Percentiles rank a stretch among this genome's conserved stretches.
Conservation (phyloP, 1,140 invertebrate species). For the Papilio glaucus region DNA sequence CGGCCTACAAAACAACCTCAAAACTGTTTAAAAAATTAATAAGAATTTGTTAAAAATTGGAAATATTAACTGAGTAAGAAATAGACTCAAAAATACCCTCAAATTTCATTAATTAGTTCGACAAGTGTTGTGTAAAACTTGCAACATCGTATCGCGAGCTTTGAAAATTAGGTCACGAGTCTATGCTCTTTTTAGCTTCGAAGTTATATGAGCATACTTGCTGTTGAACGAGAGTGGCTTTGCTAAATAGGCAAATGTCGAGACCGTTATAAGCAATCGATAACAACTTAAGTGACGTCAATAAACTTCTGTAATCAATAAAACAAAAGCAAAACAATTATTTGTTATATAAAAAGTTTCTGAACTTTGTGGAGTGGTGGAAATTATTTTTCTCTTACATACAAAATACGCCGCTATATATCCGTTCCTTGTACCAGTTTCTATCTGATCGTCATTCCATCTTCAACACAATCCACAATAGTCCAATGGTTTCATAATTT, state of each 20-base stretch:
- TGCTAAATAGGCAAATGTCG: constrained; percentile 19
- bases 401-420: too few relatives aligned
- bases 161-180: constrained; percentile 6
- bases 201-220: constrained; percentile 14
- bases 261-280: constrained; percentile 1
- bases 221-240: constrained; percentile 10
- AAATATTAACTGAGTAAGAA: background rate
- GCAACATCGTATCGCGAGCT: background rate
- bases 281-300: constrained; percentile 10
- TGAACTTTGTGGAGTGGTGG: too few relatives aligned
- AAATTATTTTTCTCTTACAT: too few relatives aligned
- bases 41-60: too few relatives aligned
- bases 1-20: too few relatives aligned
- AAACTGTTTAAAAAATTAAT: too few relatives aligned
- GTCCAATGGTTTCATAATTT: too few relatives aligned
- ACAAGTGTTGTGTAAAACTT: constrained; percentile 5
- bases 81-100: background rate
- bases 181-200: background rate
- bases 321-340: background rate
- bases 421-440: too few relatives aligned
- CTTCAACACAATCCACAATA: too few relatives aligned
- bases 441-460: too few relatives aligned
- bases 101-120: background rate
- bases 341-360: too few relatives aligned
- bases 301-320: background rate